A percentile compares a stretch with the other conserved stretches of the same genome.
phyloP scores from a whole-genome alignment of 2,888 invertebrate species.

The Ceraclea dissimilis region DNA sequence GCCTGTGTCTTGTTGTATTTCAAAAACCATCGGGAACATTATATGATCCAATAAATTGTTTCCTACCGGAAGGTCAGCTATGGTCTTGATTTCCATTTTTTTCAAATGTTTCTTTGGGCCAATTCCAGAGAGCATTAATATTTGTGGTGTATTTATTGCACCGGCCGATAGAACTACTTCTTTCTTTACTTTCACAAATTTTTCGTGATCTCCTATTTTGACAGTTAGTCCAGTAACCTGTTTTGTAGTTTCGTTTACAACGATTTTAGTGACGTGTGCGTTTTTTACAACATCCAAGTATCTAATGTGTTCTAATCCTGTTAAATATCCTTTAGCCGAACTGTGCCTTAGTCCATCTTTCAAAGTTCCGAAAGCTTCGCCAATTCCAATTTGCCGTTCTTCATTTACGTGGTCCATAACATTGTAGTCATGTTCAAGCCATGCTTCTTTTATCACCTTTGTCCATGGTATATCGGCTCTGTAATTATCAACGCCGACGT shows the following conservation, averaged over 20 bases:
- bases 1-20: not conserved
- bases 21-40: conserved; percentile 31
- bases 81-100: conserved; percentile 33
- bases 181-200: conserved; percentile 35
- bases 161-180: conserved; percentile 47
- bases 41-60: conserved; percentile 50
- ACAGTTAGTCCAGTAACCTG: conserved; percentile 39
- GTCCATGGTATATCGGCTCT: conserved; percentile 30
- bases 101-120: conserved; percentile 38
- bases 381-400: conserved; percentile 40
- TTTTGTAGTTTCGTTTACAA: conserved; percentile 41
- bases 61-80: conserved; percentile 41
- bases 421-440: conserved; percentile 38
- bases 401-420: conserved; percentile 39
- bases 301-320: conserved; percentile 32
- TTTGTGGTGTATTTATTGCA: conserved; percentile 42
- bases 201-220: conserved; percentile 32
- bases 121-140: conserved; percentile 47
- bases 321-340: conserved; percentile 47
- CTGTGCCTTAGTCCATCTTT: conserved; percentile 43
- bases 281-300: conserved; percentile 43
- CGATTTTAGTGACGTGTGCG: conserved; percentile 42
- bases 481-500: conserved; percentile 35
- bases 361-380: conserved; percentile 41
- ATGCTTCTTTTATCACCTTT: conserved; percentile 34